phyloP scores from a whole-genome alignment of 2,113 vertebrate species.

The Psittacus erithacus region DNA sequence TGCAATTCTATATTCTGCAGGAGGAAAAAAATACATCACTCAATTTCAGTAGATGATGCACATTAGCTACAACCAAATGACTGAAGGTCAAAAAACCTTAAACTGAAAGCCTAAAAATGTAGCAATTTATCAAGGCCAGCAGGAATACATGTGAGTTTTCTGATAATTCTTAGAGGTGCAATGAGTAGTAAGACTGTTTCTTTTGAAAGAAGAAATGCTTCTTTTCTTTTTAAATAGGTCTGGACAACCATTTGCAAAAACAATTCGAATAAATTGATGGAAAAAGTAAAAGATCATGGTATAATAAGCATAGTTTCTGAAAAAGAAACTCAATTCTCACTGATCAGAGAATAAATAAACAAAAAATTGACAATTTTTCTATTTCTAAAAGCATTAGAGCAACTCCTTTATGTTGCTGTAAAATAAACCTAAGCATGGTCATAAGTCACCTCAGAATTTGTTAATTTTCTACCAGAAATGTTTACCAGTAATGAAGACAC shows the following conservation, averaged over 20 bases:
- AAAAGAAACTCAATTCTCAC: background rate
- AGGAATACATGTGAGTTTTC: background rate
- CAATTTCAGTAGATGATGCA: background rate
- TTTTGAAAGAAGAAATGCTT: background rate
- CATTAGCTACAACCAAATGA: background rate
- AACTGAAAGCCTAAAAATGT: background rate
- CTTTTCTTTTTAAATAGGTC: background rate
- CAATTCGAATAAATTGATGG: background rate
- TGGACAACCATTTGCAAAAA: background rate
- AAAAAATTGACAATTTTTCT: background rate
- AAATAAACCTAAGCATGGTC: background rate
- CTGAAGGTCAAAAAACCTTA: background rate
- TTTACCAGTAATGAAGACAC: background rate
- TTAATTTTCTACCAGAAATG: background rate
- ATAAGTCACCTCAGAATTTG: background rate
- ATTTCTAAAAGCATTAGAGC: background rate
- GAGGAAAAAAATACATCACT: background rate
- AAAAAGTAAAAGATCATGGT: background rate
- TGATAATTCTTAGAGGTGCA: background rate
- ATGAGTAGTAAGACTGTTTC: background rate
- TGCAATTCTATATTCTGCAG: background rate
- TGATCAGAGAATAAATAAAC: background rate
- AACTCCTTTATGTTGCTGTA: background rate
- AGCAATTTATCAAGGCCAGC: background rate
- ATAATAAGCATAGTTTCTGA: background rate